These are phyloP conservation scores for Emmelina monodactyla DNA, from an alignment of 2,888 invertebrate species.

Conservation along the genomic window DNA sequence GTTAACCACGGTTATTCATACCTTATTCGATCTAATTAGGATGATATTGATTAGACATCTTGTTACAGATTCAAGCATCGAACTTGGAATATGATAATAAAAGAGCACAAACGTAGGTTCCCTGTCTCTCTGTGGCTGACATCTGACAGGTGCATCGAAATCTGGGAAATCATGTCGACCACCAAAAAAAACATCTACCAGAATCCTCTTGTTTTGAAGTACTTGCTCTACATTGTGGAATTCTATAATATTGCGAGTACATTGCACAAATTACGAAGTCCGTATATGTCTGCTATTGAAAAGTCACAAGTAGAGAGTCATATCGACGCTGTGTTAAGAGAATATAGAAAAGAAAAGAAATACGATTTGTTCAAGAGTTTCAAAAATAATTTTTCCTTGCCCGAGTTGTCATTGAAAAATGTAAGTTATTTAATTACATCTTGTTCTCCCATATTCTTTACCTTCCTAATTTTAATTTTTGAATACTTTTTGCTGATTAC, in stretches of 20 bases:
- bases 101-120: constrained; percentile 32
- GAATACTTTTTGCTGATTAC: too few species aligned
- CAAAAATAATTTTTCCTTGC: too few species aligned
- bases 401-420: constrained; percentile 25
- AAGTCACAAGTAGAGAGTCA: constrained; percentile 27
- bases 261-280: not conserved
- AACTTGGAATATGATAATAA: constrained; percentile 43
- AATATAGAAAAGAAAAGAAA: too few species aligned
- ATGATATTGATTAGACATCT: not conserved
- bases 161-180: constrained; percentile 36
- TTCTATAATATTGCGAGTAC: constrained; percentile 21
- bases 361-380: too few species aligned
- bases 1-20: constrained; percentile 8
- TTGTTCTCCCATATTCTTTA: too few species aligned
- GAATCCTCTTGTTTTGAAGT: constrained; percentile 28
- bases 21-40: too few species aligned
- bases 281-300: constrained; percentile 23
- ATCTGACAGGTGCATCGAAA: constrained; percentile 33
- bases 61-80: constrained; percentile 33
- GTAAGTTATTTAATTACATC: too few species aligned
- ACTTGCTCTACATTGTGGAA: constrained; percentile 35
- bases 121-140: constrained; percentile 35
- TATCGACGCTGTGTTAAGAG: constrained; percentile 17
- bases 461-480: too few species aligned
- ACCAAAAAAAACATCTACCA: constrained; percentile 27